Percentiles rank a stretch among this genome's conserved stretches.
These are phyloP conservation scores for Semnopithecus entellus DNA, from an alignment of 2,113 vertebrate species.

Conservation along the genomic window DNA sequence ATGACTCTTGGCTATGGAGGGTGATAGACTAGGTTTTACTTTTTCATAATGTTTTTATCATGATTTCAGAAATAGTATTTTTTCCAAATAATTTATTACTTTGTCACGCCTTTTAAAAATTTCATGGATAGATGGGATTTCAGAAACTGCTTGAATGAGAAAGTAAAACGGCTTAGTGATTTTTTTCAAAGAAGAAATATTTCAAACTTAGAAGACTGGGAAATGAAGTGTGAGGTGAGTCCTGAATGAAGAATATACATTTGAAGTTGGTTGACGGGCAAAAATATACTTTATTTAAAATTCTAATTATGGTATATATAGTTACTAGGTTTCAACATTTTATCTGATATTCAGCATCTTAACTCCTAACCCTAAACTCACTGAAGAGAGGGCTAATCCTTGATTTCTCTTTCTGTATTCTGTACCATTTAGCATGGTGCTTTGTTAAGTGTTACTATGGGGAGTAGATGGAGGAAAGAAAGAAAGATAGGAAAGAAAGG, in stretches of 20 bases:
- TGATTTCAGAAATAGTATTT: neutral
- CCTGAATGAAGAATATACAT: neutral
- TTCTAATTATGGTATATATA: neutral
- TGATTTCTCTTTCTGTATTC: neutral
- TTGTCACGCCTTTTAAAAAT: neutral
- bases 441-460: neutral
- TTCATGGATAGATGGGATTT: neutral
- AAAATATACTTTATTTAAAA: neutral
- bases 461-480: neutral
- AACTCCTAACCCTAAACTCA: neutral
- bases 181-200: neutral
- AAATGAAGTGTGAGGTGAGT: neutral
- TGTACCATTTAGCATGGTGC: fast-evolving
- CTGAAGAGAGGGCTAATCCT: neutral
- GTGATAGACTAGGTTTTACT: neutral
- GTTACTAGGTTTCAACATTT: neutral
- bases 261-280: neutral
- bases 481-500: neutral
- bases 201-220: neutral
- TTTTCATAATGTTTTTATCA: neutral
- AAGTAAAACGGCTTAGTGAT: neutral
- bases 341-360: neutral
- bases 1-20: neutral
- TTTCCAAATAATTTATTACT: neutral
- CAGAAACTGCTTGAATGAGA: neutral